Base-by-base conservation (phyloP, 2,888 invertebrate species). In the Acanthosepion lycidas region DNA sequence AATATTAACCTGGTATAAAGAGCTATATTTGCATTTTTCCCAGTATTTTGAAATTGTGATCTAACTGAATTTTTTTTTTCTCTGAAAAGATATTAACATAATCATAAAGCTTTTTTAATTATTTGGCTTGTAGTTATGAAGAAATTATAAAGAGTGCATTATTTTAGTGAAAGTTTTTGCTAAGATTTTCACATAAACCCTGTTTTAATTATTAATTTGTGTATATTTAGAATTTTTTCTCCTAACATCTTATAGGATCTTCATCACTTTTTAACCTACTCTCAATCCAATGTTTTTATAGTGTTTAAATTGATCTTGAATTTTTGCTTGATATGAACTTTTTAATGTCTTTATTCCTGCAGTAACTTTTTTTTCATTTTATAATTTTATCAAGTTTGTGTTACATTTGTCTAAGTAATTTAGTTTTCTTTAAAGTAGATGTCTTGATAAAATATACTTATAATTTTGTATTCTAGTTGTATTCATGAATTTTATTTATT, bases 351-450 rank as follows among this genome's bases (percentile, higher is more conserved):
- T 78, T 78, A 78, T 78, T 33, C 12, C 78, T 78, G 12, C n/a
- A 33, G 78, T 78, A 78, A 78, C 15, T 78, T 78, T 5, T n/a
- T 78, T 33, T 33, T 78, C 33, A 33, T n/a, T 28, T 33, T 33
- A 5, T 78, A 12, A 78, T 78, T 78, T 78, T 33, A 78, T 33
- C 78, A n/a, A n/a, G 15, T 33, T 78, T 78, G n/a, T 78, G n/a
- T 33, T 15, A 78, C 33, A 78, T 78, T 33, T 78, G 78, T 78
- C n/a, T 78, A 78, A n/a, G 59, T 59, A 59, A 59, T 20, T 59
- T 59, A 59, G 59, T 78, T 78, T 78, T 78, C n/a, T 78, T 78
- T 78, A 78, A n/a, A 78, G 78, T 78, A 78, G 78, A 78, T 78
- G 78, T 78, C 12, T 59, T 59, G 59, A 78, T n/a, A n/a, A 12